Evolutionary conservation across 23 tunicate species (phyloP), one percentile per base, ranked within the genome.

Genomic region (Trididemnum clinides): DNA sequence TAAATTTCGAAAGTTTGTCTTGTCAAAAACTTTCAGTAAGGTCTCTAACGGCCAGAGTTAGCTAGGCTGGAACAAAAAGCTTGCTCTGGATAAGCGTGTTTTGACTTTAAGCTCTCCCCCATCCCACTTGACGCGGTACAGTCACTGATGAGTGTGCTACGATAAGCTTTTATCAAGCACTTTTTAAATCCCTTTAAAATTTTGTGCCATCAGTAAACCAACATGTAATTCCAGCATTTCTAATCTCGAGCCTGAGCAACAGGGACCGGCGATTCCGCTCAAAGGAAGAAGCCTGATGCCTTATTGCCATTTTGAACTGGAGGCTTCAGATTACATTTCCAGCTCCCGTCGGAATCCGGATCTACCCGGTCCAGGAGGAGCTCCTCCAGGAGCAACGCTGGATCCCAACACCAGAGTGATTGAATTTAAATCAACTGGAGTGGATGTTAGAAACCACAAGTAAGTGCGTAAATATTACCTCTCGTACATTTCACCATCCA

Each of bases 231-330:
- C 7, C 85, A 94, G 98, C 50, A 82, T 94, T 10, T 81, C 85
- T 26, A 94, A 94, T 59, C 74, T 84, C 10, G 81, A 70, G 21
- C 51, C 51, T 33, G 88, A 76, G 22, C 26, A 35, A 15, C 85
- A 85, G 25, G 98, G 51, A 19, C 90, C 88, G 18, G 72, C 50
- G n/a, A 85, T 94, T 23, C 74, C 65, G 32, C 33, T 94, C 28
- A 50, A 73, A 36, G 98, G 98, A 25, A 82, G 94, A 64, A 89
- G 94, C 50, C 62, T 94, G 88, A 89, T 94, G 98, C 98, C 98
- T 0, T 89, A 84, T 72, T 89, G 94, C 73, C 98, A 94, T 80
- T 94, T 94, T 75, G 98, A 94, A 5, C 88, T 94, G 25, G 81
- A 34, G 26, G 95, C 89, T 25, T 84, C 87, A 54, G 94, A 89